Evolutionary conservation across 2,888 invertebrate species (phyloP).

Genomic region (Elegia similella): DNA sequence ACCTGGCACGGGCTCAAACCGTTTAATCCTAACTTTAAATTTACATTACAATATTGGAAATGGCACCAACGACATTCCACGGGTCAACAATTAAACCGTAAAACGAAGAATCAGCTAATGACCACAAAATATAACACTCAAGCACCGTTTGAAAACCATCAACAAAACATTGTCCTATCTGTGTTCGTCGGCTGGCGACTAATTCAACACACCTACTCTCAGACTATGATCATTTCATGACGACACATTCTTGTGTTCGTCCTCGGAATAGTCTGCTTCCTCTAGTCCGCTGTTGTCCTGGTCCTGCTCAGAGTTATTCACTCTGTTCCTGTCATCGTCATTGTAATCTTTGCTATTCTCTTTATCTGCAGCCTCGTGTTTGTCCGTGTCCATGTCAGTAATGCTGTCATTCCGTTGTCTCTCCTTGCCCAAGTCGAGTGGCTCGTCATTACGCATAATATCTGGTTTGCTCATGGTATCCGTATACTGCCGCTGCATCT

Average conservation of each 20-base stretch:
- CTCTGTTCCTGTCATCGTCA: slow-evolving; percentile 53
- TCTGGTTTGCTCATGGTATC: slow-evolving; percentile 79
- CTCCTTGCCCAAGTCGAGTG: slow-evolving; percentile 80
- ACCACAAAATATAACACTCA: slow-evolving; percentile 76
- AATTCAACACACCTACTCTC: slow-evolving; percentile 37
- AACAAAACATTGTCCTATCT: slow-evolving; percentile 64
- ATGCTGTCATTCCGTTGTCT: slow-evolving; percentile 62
- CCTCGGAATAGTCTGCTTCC: slow-evolving; percentile 75
- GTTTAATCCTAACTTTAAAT: slow-evolving; percentile 55
- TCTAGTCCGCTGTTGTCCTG: slow-evolving; percentile 61
- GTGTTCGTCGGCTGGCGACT: slow-evolving; percentile 45
- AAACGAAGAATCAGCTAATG: slow-evolving; percentile 66
- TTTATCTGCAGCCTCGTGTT: slow-evolving; percentile 81
- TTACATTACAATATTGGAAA: slow-evolving; percentile 69
- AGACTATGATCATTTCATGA: slow-evolving; percentile 60
- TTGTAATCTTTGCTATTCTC: slow-evolving; percentile 56
- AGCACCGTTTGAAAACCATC: slow-evolving; percentile 72
- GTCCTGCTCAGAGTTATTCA: slow-evolving; percentile 50
- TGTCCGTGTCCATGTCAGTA: slow-evolving; percentile 65
- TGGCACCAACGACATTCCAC: slow-evolving; percentile 80
- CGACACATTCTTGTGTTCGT: slow-evolving; percentile 64
- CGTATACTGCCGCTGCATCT: slow-evolving; percentile 83
- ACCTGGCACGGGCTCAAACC: slow-evolving; percentile 34
- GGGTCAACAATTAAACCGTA: slow-evolving; percentile 76
- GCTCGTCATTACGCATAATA: slow-evolving; percentile 80